These are phyloP conservation scores for Maccullochella peelii DNA, from an alignment of 2,113 vertebrate genomes.

Conservation along the genomic window DNA sequence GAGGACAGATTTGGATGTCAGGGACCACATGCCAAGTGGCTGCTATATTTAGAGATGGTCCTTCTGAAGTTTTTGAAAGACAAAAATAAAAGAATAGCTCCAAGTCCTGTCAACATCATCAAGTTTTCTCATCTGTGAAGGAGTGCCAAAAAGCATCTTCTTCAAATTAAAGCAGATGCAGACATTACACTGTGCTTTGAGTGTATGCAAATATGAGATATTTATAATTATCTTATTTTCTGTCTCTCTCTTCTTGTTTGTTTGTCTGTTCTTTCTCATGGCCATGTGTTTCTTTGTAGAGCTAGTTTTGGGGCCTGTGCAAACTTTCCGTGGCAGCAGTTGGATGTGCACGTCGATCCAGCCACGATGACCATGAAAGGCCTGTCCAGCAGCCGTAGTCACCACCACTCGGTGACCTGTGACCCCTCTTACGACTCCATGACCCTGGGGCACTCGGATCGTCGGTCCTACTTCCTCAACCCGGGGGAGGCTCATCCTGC, in stretches of 20 bases:
- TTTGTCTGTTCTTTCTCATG: slow-evolving; percentile 55
- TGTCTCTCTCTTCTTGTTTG: slow-evolving; percentile 56
- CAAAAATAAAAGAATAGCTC: slow-evolving; percentile 60
- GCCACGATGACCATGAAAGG: slow-evolving; percentile 92
- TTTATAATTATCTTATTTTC: slow-evolving; percentile 67
- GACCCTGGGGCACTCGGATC: slow-evolving; percentile 88
- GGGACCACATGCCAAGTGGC: slow-evolving; percentile 59
- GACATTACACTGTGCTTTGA: slow-evolving; percentile 29
- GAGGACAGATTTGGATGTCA: slow-evolving; percentile 62
- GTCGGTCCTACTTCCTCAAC: slow-evolving; percentile 91
- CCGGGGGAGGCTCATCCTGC: slow-evolving; percentile 86
- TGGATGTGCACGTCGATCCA: slow-evolving; percentile 55
- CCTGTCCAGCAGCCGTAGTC: slow-evolving; percentile 93
- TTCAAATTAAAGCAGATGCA: slow-evolving; percentile 50
- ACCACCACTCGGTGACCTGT: slow-evolving; percentile 92
- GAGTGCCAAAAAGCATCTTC: slow-evolving; percentile 47
- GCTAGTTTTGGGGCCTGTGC: slow-evolving; percentile 62
- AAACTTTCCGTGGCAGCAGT: slow-evolving; percentile 63
- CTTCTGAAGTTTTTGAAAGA: slow-evolving; percentile 68
- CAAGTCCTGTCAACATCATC: slow-evolving; percentile 46
- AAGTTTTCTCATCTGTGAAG: slow-evolving; percentile 47
- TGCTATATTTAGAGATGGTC: slow-evolving; percentile 74
- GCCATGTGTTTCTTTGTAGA: slow-evolving; percentile 55
- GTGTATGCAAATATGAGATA: slow-evolving; percentile 58
- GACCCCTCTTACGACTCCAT: slow-evolving; percentile 88